Conservation (phyloP, 35 echinoderm and acorn worm species). For the Nesometra sesokonis region DNA sequence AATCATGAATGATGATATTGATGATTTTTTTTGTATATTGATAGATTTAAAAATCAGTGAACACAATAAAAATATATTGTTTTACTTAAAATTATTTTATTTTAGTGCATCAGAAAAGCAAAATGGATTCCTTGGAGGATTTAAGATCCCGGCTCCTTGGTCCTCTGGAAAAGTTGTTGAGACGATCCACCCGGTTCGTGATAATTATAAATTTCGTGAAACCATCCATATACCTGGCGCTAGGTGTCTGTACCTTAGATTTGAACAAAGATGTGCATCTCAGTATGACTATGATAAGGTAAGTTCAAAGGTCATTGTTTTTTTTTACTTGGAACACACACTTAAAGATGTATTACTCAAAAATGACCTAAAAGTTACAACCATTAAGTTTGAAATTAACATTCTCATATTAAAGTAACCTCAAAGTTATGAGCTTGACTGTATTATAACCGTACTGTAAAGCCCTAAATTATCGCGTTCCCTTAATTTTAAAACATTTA, state of each 20-base stretch:
- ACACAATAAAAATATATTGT: no score
- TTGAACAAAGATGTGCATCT: conserved; percentile 58
- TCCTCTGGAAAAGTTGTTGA: conserved; percentile 61
- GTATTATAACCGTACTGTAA: no score
- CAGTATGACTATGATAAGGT: conserved; percentile 91
- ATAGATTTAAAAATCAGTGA: no score
- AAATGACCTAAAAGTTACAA: no score
- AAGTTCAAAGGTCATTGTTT: background rate
- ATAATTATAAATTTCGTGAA: conserved; percentile 80
- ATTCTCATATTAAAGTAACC: no score
- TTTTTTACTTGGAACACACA: background rate
- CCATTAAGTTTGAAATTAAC: no score
- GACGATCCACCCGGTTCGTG: conserved; percentile 65
- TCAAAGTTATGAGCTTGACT: no score
- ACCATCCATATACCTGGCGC: conserved; percentile 77
- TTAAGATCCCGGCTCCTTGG: conserved; percentile 74
- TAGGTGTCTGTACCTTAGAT: conserved; percentile 58
- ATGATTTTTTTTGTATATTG: no score
- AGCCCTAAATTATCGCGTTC: no score
- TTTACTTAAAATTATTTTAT: background rate
- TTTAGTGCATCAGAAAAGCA: background rate
- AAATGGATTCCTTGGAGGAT: conserved; percentile 25
- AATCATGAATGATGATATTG: no score
- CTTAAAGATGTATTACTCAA: no score
- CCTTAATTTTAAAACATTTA: no score